phyloP scores from a whole-genome alignment of 2,113 vertebrate genomes.

The Clupea harengus region DNA sequence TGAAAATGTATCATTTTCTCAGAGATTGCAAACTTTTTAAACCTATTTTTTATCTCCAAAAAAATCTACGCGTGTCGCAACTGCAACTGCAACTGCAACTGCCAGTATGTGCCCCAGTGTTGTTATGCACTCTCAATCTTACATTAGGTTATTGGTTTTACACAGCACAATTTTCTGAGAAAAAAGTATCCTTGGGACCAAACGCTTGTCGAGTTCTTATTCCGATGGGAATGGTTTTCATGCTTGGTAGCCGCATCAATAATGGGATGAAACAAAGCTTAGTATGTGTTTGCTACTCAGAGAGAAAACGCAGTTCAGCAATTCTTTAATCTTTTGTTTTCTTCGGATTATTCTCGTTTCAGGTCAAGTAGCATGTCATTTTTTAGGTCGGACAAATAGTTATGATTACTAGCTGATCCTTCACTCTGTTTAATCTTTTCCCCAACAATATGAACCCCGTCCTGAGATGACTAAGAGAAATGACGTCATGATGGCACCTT shows the following conservation, averaged over 20 bases:
- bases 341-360: conserved; percentile 39
- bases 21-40: no score
- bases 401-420: conserved; percentile 36
- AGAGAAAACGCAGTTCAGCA: background rate
- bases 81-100: no score
- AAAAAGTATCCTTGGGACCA: background rate
- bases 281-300: background rate
- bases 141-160: background rate
- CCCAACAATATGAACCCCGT: background rate
- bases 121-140: background rate
- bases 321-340: conserved; percentile 33
- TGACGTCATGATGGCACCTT: background rate
- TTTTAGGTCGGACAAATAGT: conserved; percentile 28
- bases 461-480: background rate
- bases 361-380: conserved; percentile 25
- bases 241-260: background rate
- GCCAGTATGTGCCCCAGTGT: background rate
- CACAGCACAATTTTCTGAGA: background rate
- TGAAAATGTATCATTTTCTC: no score
- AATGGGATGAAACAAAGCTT: background rate
- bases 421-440: background rate
- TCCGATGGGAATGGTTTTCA: background rate
- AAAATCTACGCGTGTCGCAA: background rate
- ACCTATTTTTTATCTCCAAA: no score
- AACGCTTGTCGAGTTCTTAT: background rate